Evolutionary conservation across 2,797 vertebrate genomes (phyloP), one percentile per base, ranked within the genome.

Genomic region (Caiman crocodilus): DNA sequence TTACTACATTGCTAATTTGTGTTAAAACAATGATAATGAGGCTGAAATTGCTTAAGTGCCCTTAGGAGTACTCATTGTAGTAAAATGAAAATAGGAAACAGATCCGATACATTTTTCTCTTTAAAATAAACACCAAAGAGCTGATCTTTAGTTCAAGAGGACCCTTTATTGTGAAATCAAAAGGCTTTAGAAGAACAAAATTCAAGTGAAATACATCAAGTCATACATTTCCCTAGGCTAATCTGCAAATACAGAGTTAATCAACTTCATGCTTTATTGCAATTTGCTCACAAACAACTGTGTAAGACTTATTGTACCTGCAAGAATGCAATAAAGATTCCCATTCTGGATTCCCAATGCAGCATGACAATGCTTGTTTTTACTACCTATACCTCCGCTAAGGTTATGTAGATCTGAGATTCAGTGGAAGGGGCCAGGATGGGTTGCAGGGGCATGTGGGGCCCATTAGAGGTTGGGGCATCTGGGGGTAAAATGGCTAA

Each of bases 351-450:
- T 15, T 12, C 8, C 18, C 77, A 16, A 2, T 78, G 76, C 80
- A 77, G 73, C 59, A 76, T 73, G 69, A 32, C 35, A 26, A 15
- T 25, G 35, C 42, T 23, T 25, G 21, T 73, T 25, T 71, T 16
- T 50, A 50, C 50, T 50, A 26, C 32, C 69, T 15, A 50, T 26
- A 73, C 35, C 9, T 73, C 23, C 50, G 18, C 35, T 50, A 73
- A 73, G 35, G 69, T 8, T 50, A 73, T 4, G 23, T 42, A 73
- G 35, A 73, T 42, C 20, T 0, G 0, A 79, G 50, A 63, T 57
- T 84, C 69, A 21, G 17, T 77, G 60, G 64, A 21, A 28, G 69
- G 71, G 11, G 13, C 32, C 35, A 32, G 50, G 26, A 89, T 69
- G 32, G 77, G 79, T 50, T 81, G 76, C 1, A 0, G 79, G 73